Base-by-base conservation (phyloP, 2,113 vertebrate species). In the Himantopus leucocephalus region DNA sequence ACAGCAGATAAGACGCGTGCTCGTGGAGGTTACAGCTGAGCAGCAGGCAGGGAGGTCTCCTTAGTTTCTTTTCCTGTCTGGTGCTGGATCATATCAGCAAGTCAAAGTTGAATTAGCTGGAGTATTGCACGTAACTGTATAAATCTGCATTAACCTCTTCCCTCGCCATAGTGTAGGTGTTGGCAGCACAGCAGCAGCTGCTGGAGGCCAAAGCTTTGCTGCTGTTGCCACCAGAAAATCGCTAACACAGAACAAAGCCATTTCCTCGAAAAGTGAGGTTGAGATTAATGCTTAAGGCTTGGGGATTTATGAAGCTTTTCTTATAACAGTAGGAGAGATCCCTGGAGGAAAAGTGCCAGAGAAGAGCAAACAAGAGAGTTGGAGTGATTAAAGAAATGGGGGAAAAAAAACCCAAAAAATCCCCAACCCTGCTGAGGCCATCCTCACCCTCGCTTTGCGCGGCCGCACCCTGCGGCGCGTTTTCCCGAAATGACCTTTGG, bases 401-500 rank as follows among this genome's bases (percentile, higher is more conserved):
- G 5, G 10, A 19, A 41, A 64, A 7, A 6, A 41, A 12, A 9
- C 21, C 19, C 29, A 32, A 59, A 52, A 27, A 34, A 14, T 12
- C 39, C 39, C 39, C 39, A 14, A 32, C 7, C 10, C 32, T 15
- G n/a, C 47, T 0, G 2, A 52, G 8, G 35, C 34, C 41, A 29
- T n/a, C 47, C 27, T 32, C 53, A 24, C 41, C 15, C 34, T 50
- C 1, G 3, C 30, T 62, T 2, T 0, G 39, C 1, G 3, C 1
- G 1, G 88, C 63, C 67, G 1, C 72, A 52, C 66, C 82, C 92
- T 24, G 45, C 21, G 1, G 17, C 3, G 3, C 35, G 94, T 94
- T 94, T 94, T 94, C 85, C 86, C 5, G 3, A 72, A 64, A 68
- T 68, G 91, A 97, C 91, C 92, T 94, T 83, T 89, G 95, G 32